Evolutionary conservation across 2,797 vertebrate species (phyloP).

Genomic region (Amblyopsis hoosieri): DNA sequence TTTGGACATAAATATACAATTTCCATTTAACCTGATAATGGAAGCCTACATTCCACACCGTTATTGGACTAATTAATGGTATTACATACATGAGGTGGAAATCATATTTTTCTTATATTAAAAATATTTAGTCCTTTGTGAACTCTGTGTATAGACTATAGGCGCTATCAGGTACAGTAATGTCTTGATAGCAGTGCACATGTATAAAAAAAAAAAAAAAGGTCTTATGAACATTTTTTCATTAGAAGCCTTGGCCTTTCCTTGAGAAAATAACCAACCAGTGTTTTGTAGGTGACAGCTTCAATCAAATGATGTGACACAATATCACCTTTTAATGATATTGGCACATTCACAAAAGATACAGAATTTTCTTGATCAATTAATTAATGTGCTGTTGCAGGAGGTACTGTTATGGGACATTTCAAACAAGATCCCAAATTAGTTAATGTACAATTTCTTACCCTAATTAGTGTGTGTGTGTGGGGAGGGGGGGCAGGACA

Average conservation of each 20-base stretch:
- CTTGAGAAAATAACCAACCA: conserved; percentile 7
- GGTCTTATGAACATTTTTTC: too few species aligned
- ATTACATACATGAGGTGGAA: background rate
- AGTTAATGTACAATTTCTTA: too few species aligned
- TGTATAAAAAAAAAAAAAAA: background rate
- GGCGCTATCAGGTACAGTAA: conserved; percentile 11
- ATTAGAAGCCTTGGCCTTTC: too few species aligned
- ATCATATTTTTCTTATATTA: background rate
- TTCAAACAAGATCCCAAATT: background rate
- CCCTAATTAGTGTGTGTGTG: too few species aligned
- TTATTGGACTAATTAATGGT: background rate
- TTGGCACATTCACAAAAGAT: conserved; percentile 57
- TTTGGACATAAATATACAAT: conserved; percentile 44
- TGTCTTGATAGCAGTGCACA: background rate
- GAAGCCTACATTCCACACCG: conserved; percentile 33
- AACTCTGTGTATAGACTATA: conserved; percentile 24
- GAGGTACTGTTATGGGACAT: conserved; percentile 11
- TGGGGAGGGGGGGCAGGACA: too few species aligned
- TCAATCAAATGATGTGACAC: conserved; percentile 21
- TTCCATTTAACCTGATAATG: conserved; percentile 38
- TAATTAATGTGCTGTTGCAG: conserved; percentile 14
- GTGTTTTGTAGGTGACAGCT: conserved; percentile 24
- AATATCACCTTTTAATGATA: conserved; percentile 15
- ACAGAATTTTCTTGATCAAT: background rate
- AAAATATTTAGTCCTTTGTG: conserved; percentile 35